These are phyloP conservation scores for Tortricodes alternella DNA, from an alignment of 2,888 invertebrate genomes.

Conservation along the genomic window DNA sequence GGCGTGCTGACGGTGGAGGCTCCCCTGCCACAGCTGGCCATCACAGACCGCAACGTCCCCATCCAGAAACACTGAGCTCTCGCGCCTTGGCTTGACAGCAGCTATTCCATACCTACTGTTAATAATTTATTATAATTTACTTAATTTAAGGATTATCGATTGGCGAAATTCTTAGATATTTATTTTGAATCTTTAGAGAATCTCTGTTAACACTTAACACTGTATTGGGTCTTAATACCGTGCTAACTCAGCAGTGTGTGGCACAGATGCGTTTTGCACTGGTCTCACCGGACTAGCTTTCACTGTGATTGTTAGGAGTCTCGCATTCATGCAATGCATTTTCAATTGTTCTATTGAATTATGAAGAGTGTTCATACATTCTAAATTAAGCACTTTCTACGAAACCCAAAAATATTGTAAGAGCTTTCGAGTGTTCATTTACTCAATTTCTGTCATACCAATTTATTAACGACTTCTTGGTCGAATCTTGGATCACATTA, in stretches of 20 bases:
- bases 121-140: conserved; percentile 81
- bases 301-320: conserved; percentile 61
- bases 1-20: conserved; percentile 98
- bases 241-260: conserved; percentile 50
- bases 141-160: conserved; percentile 62
- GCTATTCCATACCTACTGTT: conserved; percentile 79
- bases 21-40: conserved; percentile 93
- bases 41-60: conserved; percentile 92
- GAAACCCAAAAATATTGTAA: conserved; percentile 22
- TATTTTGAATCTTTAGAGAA: conserved; percentile 76
- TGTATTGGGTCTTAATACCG: conserved; percentile 54
- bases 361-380: conserved; percentile 21
- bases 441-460: conserved; percentile 34
- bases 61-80: conserved; percentile 84
- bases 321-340: conserved; percentile 62
- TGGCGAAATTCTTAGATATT: conserved; percentile 66
- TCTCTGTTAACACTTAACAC: conserved; percentile 64
- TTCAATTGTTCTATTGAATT: conserved; percentile 54
- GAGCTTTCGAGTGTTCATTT: conserved; percentile 64
- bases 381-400: conserved; percentile 24
- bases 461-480: conserved; percentile 16
- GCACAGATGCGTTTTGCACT: conserved; percentile 51
- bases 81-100: conserved; percentile 54
- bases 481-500: conserved; percentile 31
- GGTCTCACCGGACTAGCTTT: conserved; percentile 61